Evolutionary conservation across 2,888 invertebrate genomes (phyloP), one percentile per base, ranked within the genome.

Genomic region (Thymelicus lineola): DNA sequence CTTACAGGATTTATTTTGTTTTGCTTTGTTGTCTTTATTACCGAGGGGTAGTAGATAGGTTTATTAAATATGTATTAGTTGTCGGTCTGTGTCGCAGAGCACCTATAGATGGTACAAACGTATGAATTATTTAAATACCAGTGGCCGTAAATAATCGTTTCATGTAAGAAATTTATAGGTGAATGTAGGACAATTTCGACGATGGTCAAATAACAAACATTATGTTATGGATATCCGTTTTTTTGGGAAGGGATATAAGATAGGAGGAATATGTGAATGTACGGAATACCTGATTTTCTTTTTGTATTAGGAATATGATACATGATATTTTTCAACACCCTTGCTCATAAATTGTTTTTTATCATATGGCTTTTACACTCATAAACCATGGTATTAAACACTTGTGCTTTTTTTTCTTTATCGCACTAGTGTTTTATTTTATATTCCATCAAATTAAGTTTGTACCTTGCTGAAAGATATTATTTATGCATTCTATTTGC

Each of bases 21-120:
- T 82, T 78, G 74, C 78, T 76, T 76, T 75, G 86, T 87, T 86
- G 85, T 86, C 79, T 82, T 80, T 83, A 85, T 84, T 82, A 83
- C 74, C 69, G 73, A 75, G 71, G 74, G 76, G 77, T n/a, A n/a
- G n/a, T n/a, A n/a, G 76, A 78, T 78, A 79, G 79, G 79, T 79
- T 83, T 83, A 82, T 86, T 82, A 87, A 87, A 88, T 86, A 88
- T 87, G 82, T 80, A 79, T 84, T 79, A 82, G 83, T 75, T 75
- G 71, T 78, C 76, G 76, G 75, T 74, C 77, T 77, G 75, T 80
- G 80, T 80, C 80, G 77, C 79, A 75, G 28, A 72, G 76, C 75
- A 79, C 53, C 53, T 53, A 82, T 80, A 80, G 79, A 82, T 77
- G 76, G 80, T 81, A 77, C 70, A 75, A 69, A 73, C 73, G 76